Base-by-base conservation (phyloP, 2,797 vertebrate genomes). In the Rhinogobio ventralis region DNA sequence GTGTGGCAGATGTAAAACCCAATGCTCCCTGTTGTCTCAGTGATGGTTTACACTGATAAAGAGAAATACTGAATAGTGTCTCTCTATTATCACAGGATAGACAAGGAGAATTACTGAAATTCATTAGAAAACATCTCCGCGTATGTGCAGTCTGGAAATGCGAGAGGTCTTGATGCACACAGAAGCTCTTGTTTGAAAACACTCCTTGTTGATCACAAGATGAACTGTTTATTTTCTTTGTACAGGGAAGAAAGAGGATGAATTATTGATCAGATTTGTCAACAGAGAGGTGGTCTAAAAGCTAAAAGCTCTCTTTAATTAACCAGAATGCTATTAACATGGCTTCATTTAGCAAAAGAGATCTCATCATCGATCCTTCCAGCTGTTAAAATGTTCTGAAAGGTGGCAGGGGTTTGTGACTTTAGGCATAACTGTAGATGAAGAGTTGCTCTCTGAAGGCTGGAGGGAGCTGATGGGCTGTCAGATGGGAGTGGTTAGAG, bases 211-310 rank as follows among this genome's bases (percentile, higher is more conserved):
- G 13, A 49, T 42, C 23, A 42, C 36, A 33, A 81, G 42, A n/a
- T 73, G 46, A 76, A 53, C 79, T 10, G 33, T 86, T 87, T 17
- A 28, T 67, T 88, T 84, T 42, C 11, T 68, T 78, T 30, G 57
- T 72, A 62, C 77, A 89, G 81, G 86, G 78, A 88, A 79, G 89
- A 93, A 91, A 90, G 76, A 82, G 87, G 69, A 81, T 94, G 86
- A 95, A 94, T 94, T 94, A 94, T 94, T 83, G 86, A 95, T 94
- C 85, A 91, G 87, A 85, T 81, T 83, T 88, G 86, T 49, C 2
- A 64, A 90, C 84, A 13, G 83, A 60, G 33, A 85, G 90, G 89
- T 85, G 85, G 86, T 84, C 87, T 88, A n/a, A n/a, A n/a, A 68
- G 69, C 51, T 79, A 68, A 86, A 85, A 86, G 73, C 46, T 79